Evolutionary conservation across 2,113 vertebrate species (phyloP).

Genomic region (Thomomys bottae): DNA sequence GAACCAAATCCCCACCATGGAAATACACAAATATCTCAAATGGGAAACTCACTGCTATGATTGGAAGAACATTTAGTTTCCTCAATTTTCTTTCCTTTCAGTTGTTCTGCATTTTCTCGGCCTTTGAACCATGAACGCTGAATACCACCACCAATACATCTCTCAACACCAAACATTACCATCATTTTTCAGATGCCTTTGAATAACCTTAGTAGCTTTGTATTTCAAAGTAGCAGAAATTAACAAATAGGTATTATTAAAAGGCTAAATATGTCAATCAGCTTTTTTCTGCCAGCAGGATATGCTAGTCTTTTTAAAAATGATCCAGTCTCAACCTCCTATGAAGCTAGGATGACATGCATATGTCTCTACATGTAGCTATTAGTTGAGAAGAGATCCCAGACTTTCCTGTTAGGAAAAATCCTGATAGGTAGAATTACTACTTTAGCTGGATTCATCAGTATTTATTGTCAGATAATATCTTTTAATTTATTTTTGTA

Average conservation of each 20-base stretch:
- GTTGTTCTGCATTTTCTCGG: slow-evolving; percentile 25
- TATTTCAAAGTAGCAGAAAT: not conserved
- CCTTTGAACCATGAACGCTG: slow-evolving; percentile 51
- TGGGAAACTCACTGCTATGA: not conserved
- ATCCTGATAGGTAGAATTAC: too few species aligned
- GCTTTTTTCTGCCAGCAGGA: not conserved
- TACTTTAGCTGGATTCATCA: too few species aligned
- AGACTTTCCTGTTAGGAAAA: too few species aligned
- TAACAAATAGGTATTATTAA: not conserved
- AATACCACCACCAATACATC: slow-evolving; percentile 57
- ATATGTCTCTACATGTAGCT: too few species aligned
- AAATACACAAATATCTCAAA: not conserved
- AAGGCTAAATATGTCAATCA: not conserved
- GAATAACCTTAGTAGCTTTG: not conserved
- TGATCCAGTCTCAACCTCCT: too few species aligned
- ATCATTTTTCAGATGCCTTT: slow-evolving; percentile 71
- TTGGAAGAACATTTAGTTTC: slow-evolving; percentile 8
- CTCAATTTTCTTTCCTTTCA: not conserved
- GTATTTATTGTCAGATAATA: too few species aligned
- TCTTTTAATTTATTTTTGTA: not conserved
- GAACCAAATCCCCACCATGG: not conserved
- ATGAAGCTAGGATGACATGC: too few species aligned
- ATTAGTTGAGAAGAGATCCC: too few species aligned
- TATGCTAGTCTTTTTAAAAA: not conserved
- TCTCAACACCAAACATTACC: slow-evolving; percentile 62